A percentile compares a stretch with the other conserved stretches of the same genome.
Evolutionary conservation across 2,888 invertebrate genomes (phyloP).

Genomic region (Orgyia antiqua): DNA sequence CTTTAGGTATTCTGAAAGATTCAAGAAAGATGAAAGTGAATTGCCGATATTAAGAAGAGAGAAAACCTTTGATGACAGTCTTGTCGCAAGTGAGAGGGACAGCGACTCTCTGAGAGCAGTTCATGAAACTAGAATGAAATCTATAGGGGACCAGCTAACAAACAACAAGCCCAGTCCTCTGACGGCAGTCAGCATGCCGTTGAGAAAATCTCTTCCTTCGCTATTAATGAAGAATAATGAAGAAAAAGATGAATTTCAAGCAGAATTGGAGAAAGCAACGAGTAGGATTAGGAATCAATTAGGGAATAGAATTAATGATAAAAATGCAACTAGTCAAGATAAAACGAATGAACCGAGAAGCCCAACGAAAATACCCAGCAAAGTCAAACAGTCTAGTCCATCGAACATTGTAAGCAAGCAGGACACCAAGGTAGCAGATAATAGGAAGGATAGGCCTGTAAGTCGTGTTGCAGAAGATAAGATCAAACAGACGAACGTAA

Average conservation of each 20-base stretch:
- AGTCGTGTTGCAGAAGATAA: conserved; percentile 52
- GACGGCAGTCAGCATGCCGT: conserved; percentile 54
- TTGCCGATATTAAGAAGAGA: conserved; percentile 63
- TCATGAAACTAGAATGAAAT: conserved; percentile 53
- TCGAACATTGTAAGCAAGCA: conserved; percentile 32
- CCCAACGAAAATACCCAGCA: conserved; percentile 69
- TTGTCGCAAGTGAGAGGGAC: conserved; percentile 52
- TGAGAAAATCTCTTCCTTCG: conserved; percentile 76
- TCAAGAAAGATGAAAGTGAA: conserved; percentile 58
- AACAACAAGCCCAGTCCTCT: conserved; percentile 47
- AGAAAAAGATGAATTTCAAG: conserved; percentile 77
- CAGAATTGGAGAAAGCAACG: conserved; percentile 72
- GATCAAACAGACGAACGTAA: conserved; percentile 39
- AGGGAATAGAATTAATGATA: conserved; percentile 66
- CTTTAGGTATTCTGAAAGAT: conserved; percentile 72
- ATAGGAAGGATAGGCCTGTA: conserved; percentile 51
- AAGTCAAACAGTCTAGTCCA: conserved; percentile 75
- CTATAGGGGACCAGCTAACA: conserved; percentile 52
- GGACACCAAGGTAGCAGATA: conserved; percentile 23
- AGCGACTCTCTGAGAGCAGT: conserved; percentile 52
- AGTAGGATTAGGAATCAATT: conserved; percentile 71
- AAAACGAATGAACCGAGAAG: conserved; percentile 19
- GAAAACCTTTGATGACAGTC: conserved; percentile 70
- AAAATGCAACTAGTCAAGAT: conserved; percentile 71
- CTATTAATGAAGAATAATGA: conserved; percentile 69